Percentiles rank a stretch among this genome's conserved stretches.
These are phyloP conservation scores for Pluvianellus socialis DNA, from an alignment of 2,113 vertebrate genomes.

Conservation along the genomic window DNA sequence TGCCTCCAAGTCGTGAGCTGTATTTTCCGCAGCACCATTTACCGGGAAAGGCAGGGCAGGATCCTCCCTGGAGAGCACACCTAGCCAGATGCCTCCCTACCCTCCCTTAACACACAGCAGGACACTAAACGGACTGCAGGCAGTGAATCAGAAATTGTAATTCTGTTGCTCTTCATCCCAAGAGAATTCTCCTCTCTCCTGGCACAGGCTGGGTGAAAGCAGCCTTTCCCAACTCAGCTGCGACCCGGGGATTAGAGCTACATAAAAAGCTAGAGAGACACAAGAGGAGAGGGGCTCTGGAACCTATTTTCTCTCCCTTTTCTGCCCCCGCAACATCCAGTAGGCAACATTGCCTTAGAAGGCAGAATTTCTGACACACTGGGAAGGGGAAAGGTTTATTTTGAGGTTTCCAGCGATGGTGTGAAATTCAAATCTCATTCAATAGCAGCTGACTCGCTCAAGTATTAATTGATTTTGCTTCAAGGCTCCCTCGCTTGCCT, in stretches of 20 bases:
- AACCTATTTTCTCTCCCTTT: background rate
- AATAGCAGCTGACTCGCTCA: background rate
- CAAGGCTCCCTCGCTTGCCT: background rate
- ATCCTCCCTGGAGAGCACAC: background rate
- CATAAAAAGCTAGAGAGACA: background rate
- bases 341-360: background rate
- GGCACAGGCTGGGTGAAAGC: background rate
- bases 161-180: background rate
- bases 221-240: background rate
- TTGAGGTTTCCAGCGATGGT: constrained; percentile 35
- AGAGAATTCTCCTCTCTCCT: constrained; percentile 6
- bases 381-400: constrained; percentile 41
- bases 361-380: constrained; percentile 3
- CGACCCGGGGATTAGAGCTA: background rate
- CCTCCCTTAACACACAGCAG: background rate
- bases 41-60: background rate
- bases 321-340: background rate
- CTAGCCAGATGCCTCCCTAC: background rate
- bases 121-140: background rate
- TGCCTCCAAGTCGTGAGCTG: background rate
- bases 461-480: constrained; percentile 31
- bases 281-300: background rate
- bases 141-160: constrained; percentile 32
- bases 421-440: constrained; percentile 53
- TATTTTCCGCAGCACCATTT: background rate